Evolutionary conservation across 2,797 vertebrate species (phyloP).

Genomic region (Cossypha heuglini): DNA sequence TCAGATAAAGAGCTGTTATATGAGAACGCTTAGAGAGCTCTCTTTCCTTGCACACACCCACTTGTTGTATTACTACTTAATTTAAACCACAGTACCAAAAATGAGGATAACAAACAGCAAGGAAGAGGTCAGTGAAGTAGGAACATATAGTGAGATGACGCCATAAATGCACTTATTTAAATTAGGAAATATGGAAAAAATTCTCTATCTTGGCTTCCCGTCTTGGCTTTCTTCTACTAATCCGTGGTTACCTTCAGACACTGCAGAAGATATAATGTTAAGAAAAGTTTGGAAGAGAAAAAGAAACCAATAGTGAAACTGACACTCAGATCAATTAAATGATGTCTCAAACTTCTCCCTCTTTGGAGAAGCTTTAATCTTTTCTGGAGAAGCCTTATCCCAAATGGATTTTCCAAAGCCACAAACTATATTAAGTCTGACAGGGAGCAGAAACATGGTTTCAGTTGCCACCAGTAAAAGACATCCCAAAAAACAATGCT

Average conservation of each 20-base stretch:
- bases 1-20: neutral
- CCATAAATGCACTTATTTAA: neutral
- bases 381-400: neutral
- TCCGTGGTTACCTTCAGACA: neutral
- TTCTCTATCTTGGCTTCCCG: accelerated
- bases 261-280: neutral
- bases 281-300: neutral
- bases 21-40: neutral
- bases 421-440: neutral
- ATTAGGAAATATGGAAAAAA: neutral
- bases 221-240: neutral
- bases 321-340: neutral
- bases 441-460: neutral
- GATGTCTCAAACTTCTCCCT: accelerated
- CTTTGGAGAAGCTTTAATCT: neutral
- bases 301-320: neutral
- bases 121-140: neutral
- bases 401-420: neutral
- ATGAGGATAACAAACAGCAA: neutral
- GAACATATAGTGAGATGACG: neutral
- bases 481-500: accelerated
- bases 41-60: neutral
- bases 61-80: neutral
- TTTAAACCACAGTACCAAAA: neutral
- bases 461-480: neutral